These are phyloP conservation scores for Galeopsomyia nigrocyanea DNA, from an alignment of 2,888 invertebrate species.

Conservation along the genomic window DNA sequence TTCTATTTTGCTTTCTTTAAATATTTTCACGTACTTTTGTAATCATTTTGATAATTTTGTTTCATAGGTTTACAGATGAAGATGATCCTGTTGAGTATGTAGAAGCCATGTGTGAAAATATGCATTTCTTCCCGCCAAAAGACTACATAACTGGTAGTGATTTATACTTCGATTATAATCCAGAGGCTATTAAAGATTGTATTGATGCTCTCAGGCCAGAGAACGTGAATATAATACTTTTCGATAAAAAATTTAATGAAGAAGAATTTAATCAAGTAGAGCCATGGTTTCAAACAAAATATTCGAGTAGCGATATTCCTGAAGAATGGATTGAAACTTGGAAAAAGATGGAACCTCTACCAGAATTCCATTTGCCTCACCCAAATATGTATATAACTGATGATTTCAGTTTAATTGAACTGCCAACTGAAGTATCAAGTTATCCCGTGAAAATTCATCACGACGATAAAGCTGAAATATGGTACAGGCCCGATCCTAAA, in stretches of 20 bases:
- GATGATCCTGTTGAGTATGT: constrained; percentile 82
- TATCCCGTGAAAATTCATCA: constrained; percentile 75
- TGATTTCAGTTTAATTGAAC: constrained; percentile 76
- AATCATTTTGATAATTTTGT: constrained; percentile 8
- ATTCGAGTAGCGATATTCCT: constrained; percentile 77
- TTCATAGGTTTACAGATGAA: constrained; percentile 80
- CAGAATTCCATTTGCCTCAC: constrained; percentile 78
- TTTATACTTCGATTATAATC: constrained; percentile 83
- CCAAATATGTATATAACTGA: constrained; percentile 81
- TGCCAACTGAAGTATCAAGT: constrained; percentile 64
- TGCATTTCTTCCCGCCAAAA: constrained; percentile 84
- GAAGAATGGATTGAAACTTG: constrained; percentile 76
- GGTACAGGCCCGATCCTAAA: constrained; percentile 88
- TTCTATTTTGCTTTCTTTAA: constrained; percentile 3
- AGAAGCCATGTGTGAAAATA: constrained; percentile 80
- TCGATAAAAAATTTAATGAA: constrained; percentile 74
- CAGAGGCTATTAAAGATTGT: constrained; percentile 75
- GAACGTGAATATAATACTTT: constrained; percentile 79
- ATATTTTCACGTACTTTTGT: not conserved
- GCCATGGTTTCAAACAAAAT: constrained; percentile 88
- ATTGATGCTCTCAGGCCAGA: constrained; percentile 76
- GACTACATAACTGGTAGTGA: constrained; percentile 84
- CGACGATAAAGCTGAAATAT: constrained; percentile 77
- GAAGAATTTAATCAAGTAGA: constrained; percentile 77
- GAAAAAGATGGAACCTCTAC: constrained; percentile 72